phyloP scores from a whole-genome alignment of 2,797 vertebrate genomes.

The Sebastes vulpes region DNA sequence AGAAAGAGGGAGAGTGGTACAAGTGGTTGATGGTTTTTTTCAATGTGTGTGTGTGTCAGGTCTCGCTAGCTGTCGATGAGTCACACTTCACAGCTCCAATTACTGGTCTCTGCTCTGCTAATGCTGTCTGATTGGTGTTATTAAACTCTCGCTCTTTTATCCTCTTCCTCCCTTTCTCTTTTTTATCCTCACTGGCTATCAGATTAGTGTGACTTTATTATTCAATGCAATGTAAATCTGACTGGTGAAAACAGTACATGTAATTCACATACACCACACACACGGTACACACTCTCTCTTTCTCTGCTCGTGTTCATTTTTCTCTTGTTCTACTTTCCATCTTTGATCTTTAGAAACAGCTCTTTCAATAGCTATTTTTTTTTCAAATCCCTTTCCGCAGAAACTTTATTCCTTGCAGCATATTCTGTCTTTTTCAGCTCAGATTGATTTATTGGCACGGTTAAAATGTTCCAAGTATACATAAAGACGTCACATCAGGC shows the following conservation, averaged over 20 bases:
- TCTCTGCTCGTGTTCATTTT: background rate
- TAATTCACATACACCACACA: background rate
- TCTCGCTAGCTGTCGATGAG: conserved; percentile 48
- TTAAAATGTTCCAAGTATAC: background rate
- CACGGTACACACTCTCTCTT: background rate
- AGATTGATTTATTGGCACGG: background rate
- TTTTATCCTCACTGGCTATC: background rate
- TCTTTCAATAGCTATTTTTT: rapidly evolving
- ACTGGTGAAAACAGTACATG: background rate
- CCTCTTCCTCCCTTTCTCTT: conserved; percentile 1
- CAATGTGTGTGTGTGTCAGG: conserved; percentile 21
- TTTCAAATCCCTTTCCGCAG: background rate
- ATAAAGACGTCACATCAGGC: background rate
- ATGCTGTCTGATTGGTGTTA: conserved; percentile 68
- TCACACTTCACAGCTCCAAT: conserved; percentile 69
- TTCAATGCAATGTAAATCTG: conserved; percentile 11
- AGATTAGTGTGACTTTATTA: conserved; percentile 36
- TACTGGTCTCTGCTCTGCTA: conserved; percentile 56
- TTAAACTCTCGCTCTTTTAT: conserved; percentile 49
- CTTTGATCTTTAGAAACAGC: background rate
- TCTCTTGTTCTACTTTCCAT: background rate
- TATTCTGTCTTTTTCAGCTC: background rate
- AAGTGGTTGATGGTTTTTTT: conserved; percentile 31
- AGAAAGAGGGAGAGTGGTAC: background rate
- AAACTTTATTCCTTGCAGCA: background rate